Evolutionary conservation across 2,113 vertebrate species (phyloP), one percentile per base, ranked within the genome.

Genomic region (Lathamus discolor): DNA sequence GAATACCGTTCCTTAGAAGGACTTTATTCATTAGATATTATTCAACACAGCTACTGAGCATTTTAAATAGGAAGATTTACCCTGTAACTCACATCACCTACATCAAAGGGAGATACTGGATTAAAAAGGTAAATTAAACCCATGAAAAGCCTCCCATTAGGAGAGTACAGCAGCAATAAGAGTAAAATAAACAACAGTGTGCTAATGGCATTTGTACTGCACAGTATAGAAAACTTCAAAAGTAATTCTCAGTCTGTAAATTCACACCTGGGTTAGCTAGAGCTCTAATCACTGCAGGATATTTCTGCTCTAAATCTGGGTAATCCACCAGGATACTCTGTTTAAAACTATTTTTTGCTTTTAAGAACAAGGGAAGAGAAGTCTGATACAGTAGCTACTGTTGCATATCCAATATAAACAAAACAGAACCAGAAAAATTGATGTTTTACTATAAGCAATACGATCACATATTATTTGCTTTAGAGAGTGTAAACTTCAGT

Each of bases 51-150:
- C 27, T 83, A 73, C 33, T 79, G 6, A 80, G 62, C 23, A 59
- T 54, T 88, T 44, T 19, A 68, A 81, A 91, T 52, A 48, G 44
- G 92, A 92, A 90, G 51, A 55, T 52, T 80, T 82, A 59, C 22
- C 41, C 74, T 78, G 31, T 43, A 29, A 6, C 33, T 33, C 24
- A 83, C 74, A 95, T 95, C 92, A 97, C 33, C 35, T 24, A 85
- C 70, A 95, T 95, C 93, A 97, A 96, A 97, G 93, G 1, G 9
- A 83, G 54, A 33, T 28, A 63, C 9, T 19, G 43, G 33, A 86
- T 90, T 89, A 51, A 43, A 81, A 73, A 92, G 67, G 55, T 63
- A 86, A 84, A 92, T 63, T 37, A 78, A 68, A 86, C 18, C 46
- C 51, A 4, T 39, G n/a, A 93, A 81, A 85, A 90, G 54, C 35